These are phyloP conservation scores for Metacarcinus magister DNA, from an alignment of 2,888 invertebrate species.

Conservation along the genomic window DNA sequence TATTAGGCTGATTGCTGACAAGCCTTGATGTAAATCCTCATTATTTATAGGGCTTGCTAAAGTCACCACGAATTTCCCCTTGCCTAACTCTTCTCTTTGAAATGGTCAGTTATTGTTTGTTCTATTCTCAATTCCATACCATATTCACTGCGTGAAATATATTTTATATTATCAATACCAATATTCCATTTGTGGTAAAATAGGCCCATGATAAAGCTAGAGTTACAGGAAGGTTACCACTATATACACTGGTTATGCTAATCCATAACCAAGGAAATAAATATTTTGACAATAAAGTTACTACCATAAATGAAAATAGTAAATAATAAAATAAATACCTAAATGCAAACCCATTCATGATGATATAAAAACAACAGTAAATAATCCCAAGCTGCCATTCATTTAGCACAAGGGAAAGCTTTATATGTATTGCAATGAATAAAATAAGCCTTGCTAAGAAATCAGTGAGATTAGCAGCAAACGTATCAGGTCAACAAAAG, in stretches of 20 bases:
- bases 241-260: neutral
- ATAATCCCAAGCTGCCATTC: conserved; percentile 50
- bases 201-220: neutral
- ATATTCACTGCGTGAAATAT: neutral
- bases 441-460: conserved; percentile 64
- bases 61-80: neutral
- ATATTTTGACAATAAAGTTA: neutral
- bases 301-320: neutral
- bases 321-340: conserved; percentile 52
- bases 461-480: conserved; percentile 65
- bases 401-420: conserved; percentile 64
- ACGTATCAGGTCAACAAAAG: conserved; percentile 27
- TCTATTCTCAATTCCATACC: neutral
- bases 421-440: conserved; percentile 69
- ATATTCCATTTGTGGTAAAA: neutral
- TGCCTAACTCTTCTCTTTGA: neutral
- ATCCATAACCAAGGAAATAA: neutral
- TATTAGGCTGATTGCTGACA: neutral
- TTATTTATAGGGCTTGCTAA: neutral
- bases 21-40: neutral
- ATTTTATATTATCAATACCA: neutral
- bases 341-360: conserved; percentile 45
- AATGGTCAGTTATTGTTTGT: neutral
- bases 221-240: neutral
- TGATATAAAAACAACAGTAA: conserved; percentile 54